phyloP scores from a whole-genome alignment of 2,888 invertebrate species.

The Schizotus pectinicornis region DNA sequence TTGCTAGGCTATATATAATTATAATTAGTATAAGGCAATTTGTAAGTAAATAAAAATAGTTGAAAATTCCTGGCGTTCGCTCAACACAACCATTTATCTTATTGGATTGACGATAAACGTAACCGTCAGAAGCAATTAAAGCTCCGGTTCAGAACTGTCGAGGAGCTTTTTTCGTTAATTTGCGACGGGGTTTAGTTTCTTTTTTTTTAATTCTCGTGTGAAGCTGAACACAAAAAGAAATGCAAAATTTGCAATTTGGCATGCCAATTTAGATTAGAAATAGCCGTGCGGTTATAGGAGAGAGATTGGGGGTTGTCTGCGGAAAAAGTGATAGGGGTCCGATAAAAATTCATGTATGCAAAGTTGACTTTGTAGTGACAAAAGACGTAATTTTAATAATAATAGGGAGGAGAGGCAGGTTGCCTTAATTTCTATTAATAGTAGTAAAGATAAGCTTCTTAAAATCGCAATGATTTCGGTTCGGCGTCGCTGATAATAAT shows the following conservation, averaged over 20 bases:
- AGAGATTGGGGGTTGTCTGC: slow-evolving; percentile 22
- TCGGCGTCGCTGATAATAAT: slow-evolving; percentile 34
- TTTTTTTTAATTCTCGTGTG: background rate
- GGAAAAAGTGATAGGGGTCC: slow-evolving; percentile 37
- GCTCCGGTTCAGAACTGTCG: background rate
- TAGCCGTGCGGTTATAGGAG: slow-evolving; percentile 5
- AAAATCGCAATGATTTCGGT: slow-evolving; percentile 41
- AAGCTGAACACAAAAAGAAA: slow-evolving; percentile 2
- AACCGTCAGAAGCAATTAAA: background rate
- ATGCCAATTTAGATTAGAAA: slow-evolving; percentile 31
- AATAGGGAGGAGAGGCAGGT: slow-evolving; percentile 37
- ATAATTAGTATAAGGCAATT: slow-evolving; percentile 2
- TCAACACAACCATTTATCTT: background rate
- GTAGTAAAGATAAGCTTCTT: slow-evolving; percentile 47
- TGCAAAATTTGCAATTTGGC: slow-evolving; percentile 25
- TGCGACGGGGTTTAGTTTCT: too few species aligned
- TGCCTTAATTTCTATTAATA: slow-evolving; percentile 46
- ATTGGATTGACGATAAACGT: background rate
- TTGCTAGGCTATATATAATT: slow-evolving; percentile 3
- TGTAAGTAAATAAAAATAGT: slow-evolving; percentile 2
- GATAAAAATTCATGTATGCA: slow-evolving; percentile 46
- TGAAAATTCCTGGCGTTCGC: background rate
- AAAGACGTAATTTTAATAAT: slow-evolving; percentile 42
- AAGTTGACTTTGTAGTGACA: slow-evolving; percentile 38
- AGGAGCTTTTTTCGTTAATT: too few species aligned